Percentiles rank a stretch among this genome's conserved stretches.
Conservation (phyloP, 2,797 vertebrate species). For the Urophycis tenuis region DNA sequence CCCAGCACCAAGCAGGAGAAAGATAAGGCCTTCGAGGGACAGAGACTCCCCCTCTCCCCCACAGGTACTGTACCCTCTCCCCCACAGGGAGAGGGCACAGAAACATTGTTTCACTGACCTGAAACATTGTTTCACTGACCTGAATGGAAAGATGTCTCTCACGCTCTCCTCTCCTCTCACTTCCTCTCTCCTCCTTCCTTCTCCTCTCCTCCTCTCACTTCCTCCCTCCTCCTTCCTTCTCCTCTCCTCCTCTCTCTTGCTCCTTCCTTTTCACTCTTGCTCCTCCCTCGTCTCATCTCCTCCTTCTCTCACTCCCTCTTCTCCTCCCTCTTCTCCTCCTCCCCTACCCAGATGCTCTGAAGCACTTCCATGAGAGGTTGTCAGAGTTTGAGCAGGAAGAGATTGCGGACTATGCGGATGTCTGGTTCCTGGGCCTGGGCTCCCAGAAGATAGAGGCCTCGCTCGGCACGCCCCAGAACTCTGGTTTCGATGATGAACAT, state of each 20-base stretch:
- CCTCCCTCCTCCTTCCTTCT: too few species aligned
- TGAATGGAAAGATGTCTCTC: neutral
- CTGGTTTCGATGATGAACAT: slow-evolving; percentile 84
- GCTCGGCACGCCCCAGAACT: slow-evolving; percentile 76
- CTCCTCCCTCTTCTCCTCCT: slow-evolving; percentile 26
- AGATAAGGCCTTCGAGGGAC: slow-evolving; percentile 64
- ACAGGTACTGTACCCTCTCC: slow-evolving; percentile 68
- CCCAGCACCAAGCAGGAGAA: slow-evolving; percentile 69
- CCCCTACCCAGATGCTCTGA: slow-evolving; percentile 61
- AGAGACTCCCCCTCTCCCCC: slow-evolving; percentile 81
- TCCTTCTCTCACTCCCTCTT: neutral
- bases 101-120: too few species aligned
- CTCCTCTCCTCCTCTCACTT: too few species aligned
- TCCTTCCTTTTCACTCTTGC: neutral
- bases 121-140: neutral
- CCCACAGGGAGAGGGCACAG: neutral
- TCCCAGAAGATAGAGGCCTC: slow-evolving; percentile 81
- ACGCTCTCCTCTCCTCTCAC: too few species aligned
- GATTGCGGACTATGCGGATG: slow-evolving; percentile 84
- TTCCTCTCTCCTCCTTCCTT: too few species aligned
- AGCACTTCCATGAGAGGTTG: slow-evolving; percentile 81
- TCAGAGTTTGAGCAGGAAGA: slow-evolving; percentile 87
- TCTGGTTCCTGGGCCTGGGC: slow-evolving; percentile 90
- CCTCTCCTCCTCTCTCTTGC: too few species aligned
- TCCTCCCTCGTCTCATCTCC: slow-evolving; percentile 25